Conservation (phyloP, 2,113 vertebrate genomes). For the Notothenia coriiceps region DNA sequence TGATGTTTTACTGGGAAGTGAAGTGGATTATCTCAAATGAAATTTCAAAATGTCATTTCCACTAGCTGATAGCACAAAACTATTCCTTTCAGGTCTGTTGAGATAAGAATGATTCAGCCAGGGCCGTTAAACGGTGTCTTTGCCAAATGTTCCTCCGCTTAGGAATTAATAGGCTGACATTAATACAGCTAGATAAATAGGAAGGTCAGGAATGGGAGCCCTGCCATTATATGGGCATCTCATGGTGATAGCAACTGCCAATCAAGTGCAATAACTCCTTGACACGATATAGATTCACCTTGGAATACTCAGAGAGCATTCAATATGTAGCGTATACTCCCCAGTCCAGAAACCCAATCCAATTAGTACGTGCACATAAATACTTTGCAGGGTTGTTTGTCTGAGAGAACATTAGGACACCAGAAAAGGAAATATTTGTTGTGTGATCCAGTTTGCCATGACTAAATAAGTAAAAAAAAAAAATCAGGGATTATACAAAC, state of each 20-base stretch:
- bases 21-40: constrained; percentile 95
- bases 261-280: constrained; percentile 89
- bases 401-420: constrained; percentile 33
- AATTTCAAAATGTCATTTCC: constrained; percentile 96
- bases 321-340: constrained; percentile 33
- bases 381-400: constrained; percentile 42
- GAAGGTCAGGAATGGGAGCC: constrained; percentile 87
- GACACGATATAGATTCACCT: constrained; percentile 76
- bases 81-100: constrained; percentile 93
- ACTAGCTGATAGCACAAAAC: constrained; percentile 95
- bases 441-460: constrained; percentile 46
- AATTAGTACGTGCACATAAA: constrained; percentile 64
- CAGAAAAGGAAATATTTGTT: constrained; percentile 57
- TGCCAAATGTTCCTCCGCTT: constrained; percentile 82
- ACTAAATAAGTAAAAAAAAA: constrained; percentile 63
- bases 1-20: constrained; percentile 92
- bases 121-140: constrained; percentile 90
- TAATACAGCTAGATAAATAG: constrained; percentile 97
- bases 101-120: constrained; percentile 93
- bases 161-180: constrained; percentile 96
- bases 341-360: constrained; percentile 41
- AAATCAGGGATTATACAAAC: constrained; percentile 54
- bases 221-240: constrained; percentile 89
- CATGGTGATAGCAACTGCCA: constrained; percentile 89
- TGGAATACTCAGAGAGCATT: constrained; percentile 67